Evolutionary conservation across 2,797 vertebrate genomes (phyloP).

Genomic region (Hylomyscus alleni): DNA sequence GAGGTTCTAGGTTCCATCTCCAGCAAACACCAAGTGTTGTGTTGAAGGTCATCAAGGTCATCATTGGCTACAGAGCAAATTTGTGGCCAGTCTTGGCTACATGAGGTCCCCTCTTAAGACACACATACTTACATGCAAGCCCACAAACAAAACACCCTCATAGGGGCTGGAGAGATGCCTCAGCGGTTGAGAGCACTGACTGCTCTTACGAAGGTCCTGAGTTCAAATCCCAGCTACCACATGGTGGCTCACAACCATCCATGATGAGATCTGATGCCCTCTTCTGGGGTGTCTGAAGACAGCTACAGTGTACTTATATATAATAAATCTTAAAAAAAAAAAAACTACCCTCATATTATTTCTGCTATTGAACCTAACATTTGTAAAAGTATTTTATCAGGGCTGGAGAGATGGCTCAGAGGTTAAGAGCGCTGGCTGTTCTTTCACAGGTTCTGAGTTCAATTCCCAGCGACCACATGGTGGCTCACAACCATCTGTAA

Average conservation of each 20-base stretch:
- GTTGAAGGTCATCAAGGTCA: neutral
- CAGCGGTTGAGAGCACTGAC: no score
- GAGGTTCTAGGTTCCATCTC: no score
- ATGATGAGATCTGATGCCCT: neutral
- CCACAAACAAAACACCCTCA: no score
- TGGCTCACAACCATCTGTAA: neutral
- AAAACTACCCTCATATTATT: neutral
- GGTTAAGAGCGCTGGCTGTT: neutral
- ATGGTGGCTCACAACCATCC: no score
- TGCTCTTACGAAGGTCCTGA: no score
- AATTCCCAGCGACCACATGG: neutral
- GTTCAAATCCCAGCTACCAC: no score
- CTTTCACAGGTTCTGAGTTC: neutral
- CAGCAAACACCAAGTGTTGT: no score
- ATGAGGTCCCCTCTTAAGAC: neutral
- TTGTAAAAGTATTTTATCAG: neutral
- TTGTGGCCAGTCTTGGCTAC: neutral
- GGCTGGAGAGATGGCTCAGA: neutral
- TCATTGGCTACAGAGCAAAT: neutral
- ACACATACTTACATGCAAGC: neutral
- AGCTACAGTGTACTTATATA: no score
- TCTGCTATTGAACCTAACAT: neutral
- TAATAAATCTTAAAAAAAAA: no score
- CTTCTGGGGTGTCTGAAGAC: no score
- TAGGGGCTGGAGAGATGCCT: no score